phyloP scores from a whole-genome alignment of 92 coral and sea anemone genomes.

The Phenganax subtilis region DNA sequence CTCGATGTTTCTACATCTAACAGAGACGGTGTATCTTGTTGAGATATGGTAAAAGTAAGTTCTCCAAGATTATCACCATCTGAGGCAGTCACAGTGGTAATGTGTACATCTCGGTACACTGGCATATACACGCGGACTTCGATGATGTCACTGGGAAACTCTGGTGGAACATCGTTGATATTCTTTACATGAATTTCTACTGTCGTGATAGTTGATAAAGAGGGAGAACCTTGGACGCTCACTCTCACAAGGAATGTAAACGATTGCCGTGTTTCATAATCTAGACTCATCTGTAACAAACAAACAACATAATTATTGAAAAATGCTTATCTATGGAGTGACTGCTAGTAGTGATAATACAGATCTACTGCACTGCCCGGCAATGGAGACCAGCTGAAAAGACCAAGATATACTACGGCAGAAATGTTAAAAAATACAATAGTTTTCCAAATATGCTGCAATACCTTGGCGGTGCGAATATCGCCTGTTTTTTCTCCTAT shows the following conservation, averaged over 20 bases:
- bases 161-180: conserved; percentile 77
- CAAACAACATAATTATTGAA: neutral
- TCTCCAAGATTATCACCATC: conserved; percentile 70
- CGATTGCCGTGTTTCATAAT: conserved; percentile 59
- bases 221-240: conserved; percentile 69
- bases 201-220: conserved; percentile 60
- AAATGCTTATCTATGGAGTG: neutral
- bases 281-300: conserved; percentile 51
- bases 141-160: conserved; percentile 52
- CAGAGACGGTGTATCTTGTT: conserved; percentile 41
- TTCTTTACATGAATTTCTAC: conserved; percentile 63
- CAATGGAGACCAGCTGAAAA: too few relatives aligned
- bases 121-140: conserved; percentile 66
- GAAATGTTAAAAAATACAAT: too few relatives aligned
- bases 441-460: neutral
- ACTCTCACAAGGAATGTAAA: conserved; percentile 73
- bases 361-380: too few relatives aligned
- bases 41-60: conserved; percentile 55
- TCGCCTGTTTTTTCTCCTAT: conserved; percentile 65
- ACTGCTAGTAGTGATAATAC: neutral
- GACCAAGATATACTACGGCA: too few relatives aligned
- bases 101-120: conserved; percentile 55
- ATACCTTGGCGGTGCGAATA: conserved; percentile 68
- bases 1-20: conserved; percentile 53
- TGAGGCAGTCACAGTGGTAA: conserved; percentile 65